phyloP scores from a whole-genome alignment of 2,888 invertebrate species.

The Netelia melanura region DNA sequence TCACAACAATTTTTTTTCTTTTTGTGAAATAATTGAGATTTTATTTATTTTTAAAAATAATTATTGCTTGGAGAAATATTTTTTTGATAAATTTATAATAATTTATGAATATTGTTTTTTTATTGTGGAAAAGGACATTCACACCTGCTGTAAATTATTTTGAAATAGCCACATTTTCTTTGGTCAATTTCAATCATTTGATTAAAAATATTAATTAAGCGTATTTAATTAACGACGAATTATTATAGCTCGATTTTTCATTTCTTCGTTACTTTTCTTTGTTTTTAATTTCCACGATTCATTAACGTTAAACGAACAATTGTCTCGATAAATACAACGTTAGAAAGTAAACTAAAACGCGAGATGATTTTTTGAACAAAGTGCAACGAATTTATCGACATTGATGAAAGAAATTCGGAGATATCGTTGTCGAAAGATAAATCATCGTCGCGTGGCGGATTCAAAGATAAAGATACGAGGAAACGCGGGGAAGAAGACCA shows the following conservation, averaged over 20 bases:
- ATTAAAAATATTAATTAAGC: too few relatives aligned
- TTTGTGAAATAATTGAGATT: background rate
- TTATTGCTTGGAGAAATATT: background rate
- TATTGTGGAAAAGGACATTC: too few relatives aligned
- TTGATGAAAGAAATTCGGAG: constrained; percentile 7
- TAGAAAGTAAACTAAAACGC: background rate
- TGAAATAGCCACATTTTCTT: too few relatives aligned
- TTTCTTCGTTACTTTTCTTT: too few relatives aligned
- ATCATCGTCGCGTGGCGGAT: background rate
- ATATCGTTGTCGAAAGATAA: background rate
- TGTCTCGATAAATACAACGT: background rate
- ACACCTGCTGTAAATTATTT: too few relatives aligned
- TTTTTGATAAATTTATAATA: background rate
- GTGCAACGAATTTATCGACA: background rate
- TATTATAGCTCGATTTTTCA: too few relatives aligned
- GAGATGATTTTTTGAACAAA: background rate
- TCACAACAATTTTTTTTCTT: background rate
- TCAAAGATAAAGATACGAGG: background rate
- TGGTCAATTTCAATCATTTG: too few relatives aligned
- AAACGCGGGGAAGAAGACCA: background rate
- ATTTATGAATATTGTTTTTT: too few relatives aligned
- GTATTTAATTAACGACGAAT: too few relatives aligned
- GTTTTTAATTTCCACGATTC: background rate
- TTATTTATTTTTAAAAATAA: background rate
- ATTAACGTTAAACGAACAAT: background rate